Base-by-base conservation (phyloP, 2,797 vertebrate genomes). In the Odontamblyopus rebecca region DNA sequence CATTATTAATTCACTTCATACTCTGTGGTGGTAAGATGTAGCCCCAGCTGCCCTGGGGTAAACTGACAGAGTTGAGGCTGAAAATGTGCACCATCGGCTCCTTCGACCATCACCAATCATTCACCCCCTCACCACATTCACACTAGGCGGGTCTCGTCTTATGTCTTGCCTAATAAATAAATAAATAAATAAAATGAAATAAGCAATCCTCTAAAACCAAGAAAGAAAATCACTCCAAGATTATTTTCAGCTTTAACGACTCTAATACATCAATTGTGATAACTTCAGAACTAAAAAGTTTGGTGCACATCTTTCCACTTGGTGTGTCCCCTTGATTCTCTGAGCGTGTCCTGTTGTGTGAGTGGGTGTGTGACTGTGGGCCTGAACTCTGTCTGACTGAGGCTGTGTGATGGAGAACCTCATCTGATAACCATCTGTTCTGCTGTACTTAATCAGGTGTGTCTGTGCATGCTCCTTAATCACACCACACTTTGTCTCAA, bases 391-490 rank as follows among this genome's bases (percentile, higher is more conserved):
- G 82, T 86, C 87, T 61, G 50, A 57, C 70, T 80, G 86, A 82
- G 74, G 68, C 77, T 61, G 74, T 84, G 82, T 89, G 88, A 92
- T 91, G 87, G 87, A 92, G 72, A 78, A 85, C 84, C 85, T 88
- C 78, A 77, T 90, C 82, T 82, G 89, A 91, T 88, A 87, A 81
- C 89, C 89, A 91, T 91, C 91, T 92, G 88, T 76, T 90, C 88
- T 78, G 61, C 51, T 85, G 86, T 74, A 90, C 81, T 85, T 88
- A 85, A 90, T 91, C 88, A 89, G 86, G 69, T 80, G 81, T 63
- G 80, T 86, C 80, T 68, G 61, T 70, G 77, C 76, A 79, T 57
- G 82, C 75, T 86, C 82, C 44, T 90, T 90, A 89, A 89, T 92
- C 88, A 90, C 77, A 30, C 67, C 5, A 60, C 38, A 29, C 79